phyloP scores from a whole-genome alignment of 2,797 vertebrate species.

The Rhinophrynus dorsalis region DNA sequence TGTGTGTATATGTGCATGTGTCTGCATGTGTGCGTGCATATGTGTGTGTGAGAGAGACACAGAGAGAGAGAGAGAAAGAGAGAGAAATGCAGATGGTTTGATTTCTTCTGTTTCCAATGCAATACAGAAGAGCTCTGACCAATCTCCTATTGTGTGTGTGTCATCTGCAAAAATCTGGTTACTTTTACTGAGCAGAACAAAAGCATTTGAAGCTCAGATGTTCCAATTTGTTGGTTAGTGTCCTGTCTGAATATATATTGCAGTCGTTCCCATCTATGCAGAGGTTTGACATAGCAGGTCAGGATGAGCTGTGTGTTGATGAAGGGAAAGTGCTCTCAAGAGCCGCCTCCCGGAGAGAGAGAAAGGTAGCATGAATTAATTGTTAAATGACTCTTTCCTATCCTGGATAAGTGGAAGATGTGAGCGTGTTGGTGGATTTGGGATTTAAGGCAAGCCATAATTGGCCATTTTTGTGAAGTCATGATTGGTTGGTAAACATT shows the following conservation, averaged over 20 bases:
- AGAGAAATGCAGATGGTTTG: slow-evolving; percentile 55
- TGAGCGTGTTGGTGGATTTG: slow-evolving; percentile 23
- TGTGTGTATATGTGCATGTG: too few species aligned
- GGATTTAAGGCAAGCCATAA: neutral
- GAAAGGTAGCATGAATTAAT: slow-evolving; percentile 52
- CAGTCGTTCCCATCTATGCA: slow-evolving; percentile 14
- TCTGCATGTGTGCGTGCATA: too few species aligned
- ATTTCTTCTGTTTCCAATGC: slow-evolving; percentile 47
- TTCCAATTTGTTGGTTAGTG: slow-evolving; percentile 24
- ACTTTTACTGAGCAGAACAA: slow-evolving; percentile 36
- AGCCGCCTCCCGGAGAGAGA: slow-evolving; percentile 53
- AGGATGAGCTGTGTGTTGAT: slow-evolving; percentile 52
- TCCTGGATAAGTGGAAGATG: slow-evolving; percentile 15
- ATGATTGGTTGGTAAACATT: slow-evolving; percentile 3
- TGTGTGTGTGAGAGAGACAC: neutral
- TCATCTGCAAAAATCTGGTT: slow-evolving; percentile 43
- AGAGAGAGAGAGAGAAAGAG: slow-evolving; percentile 29
- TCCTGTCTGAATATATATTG: slow-evolving; percentile 19
- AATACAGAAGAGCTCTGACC: slow-evolving; percentile 42
- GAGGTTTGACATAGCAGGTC: slow-evolving; percentile 46
- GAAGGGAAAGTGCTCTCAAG: slow-evolving; percentile 53
- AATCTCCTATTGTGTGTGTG: slow-evolving; percentile 32
- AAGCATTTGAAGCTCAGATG: slow-evolving; percentile 25
- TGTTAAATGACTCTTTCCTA: slow-evolving; percentile 37
- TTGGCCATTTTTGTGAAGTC: neutral